Evolutionary conservation across 2,113 vertebrate genomes (phyloP).

Genomic region (Pyrgilauda ruficollis): DNA sequence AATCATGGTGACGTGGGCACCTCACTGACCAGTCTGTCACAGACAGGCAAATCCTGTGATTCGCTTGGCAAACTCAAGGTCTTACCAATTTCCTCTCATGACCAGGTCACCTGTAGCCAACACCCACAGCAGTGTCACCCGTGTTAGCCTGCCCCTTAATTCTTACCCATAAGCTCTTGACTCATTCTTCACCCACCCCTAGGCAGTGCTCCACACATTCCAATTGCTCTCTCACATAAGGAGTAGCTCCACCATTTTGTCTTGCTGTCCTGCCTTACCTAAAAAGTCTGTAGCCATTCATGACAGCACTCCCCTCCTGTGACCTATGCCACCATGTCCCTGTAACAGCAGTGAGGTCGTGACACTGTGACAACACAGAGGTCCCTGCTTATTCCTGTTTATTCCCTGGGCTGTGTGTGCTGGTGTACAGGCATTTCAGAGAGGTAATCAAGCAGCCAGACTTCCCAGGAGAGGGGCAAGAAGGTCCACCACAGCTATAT

Average conservation of each 20-base stretch:
- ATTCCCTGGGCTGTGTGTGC: not conserved
- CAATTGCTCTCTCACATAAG: not conserved
- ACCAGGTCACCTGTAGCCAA: not conserved
- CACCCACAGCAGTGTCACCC: not conserved
- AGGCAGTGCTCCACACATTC: not conserved
- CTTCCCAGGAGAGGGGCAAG: not conserved
- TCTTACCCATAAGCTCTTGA: not conserved
- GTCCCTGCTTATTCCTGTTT: not conserved
- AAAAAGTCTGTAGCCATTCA: not conserved
- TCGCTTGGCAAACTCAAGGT: not conserved
- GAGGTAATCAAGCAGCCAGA: not conserved
- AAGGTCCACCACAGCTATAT: not conserved
- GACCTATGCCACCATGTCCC: not conserved
- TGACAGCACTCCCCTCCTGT: not conserved
- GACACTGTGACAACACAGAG: fast-evolving
- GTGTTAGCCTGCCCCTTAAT: not conserved
- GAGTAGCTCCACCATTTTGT: not conserved
- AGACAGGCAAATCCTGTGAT: not conserved
- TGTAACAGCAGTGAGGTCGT: not conserved
- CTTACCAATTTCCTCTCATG: not conserved
- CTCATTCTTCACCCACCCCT: not conserved
- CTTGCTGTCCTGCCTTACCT: not conserved
- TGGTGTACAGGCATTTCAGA: not conserved
- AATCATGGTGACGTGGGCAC: fast-evolving
- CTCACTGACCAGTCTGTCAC: not conserved